Percentiles rank a stretch among this genome's conserved stretches.
phyloP scores from a whole-genome alignment of 2,888 invertebrate genomes.

The Xestia rhomboidea region DNA sequence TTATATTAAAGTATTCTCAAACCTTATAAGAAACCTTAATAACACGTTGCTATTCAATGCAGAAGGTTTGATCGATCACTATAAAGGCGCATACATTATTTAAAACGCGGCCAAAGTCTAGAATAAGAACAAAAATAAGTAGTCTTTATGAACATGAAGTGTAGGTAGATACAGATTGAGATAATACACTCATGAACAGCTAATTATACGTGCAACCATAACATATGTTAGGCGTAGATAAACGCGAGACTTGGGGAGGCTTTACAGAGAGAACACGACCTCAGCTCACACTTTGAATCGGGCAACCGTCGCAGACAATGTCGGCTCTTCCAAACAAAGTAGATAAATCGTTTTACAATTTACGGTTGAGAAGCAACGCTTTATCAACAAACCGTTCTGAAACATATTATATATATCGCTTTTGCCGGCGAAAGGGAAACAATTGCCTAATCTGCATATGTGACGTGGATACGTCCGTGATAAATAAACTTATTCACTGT shows the following conservation, averaged over 20 bases:
- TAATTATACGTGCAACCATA: conserved; percentile 40
- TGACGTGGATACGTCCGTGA: conserved; percentile 1
- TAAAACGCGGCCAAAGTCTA: not conserved
- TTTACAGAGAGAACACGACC: conserved; percentile 51
- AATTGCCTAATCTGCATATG: conserved; percentile 46
- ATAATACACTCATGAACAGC: conserved; percentile 23
- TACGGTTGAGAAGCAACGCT: conserved; percentile 48
- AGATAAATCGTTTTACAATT: conserved; percentile 66
- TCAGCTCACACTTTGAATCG: conserved; percentile 49
- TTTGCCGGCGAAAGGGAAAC: conserved; percentile 29
- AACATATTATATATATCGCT: conserved; percentile 37
- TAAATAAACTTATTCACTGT: conserved; percentile 35
- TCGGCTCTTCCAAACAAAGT: conserved; percentile 56
- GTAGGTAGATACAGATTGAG: not conserved
- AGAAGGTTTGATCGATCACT: conserved; percentile 34
- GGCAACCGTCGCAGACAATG: conserved; percentile 56
- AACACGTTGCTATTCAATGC: conserved; percentile 24
- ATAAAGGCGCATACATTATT: conserved; percentile 1
- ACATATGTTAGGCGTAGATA: conserved; percentile 48
- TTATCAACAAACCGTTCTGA: conserved; percentile 47
- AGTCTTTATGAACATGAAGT: not conserved
- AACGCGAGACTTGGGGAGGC: conserved; percentile 49
- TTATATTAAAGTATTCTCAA: conserved; percentile 31
- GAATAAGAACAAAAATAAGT: conserved; percentile 12
- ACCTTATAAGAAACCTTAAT: conserved; percentile 25